Conservation (phyloP, 2,797 vertebrate genomes). For the Botia kubotai region DNA sequence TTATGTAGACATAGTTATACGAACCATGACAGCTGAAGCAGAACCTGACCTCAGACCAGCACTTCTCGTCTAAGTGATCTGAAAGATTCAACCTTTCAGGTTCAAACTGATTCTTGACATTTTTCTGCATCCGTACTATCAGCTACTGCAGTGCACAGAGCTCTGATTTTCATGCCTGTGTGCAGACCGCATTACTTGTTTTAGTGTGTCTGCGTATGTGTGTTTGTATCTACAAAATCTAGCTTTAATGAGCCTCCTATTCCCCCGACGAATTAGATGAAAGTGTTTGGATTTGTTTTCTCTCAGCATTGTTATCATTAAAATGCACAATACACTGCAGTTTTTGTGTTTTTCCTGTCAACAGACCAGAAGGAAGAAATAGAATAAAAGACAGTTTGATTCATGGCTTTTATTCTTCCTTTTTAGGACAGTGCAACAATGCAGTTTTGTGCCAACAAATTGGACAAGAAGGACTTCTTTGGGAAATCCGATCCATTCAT, state of each 20-base stretch:
- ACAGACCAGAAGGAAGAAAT: neutral
- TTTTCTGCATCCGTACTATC: neutral
- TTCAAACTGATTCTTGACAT: neutral
- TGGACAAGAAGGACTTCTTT: conserved; percentile 98
- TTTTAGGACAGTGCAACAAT: conserved; percentile 91
- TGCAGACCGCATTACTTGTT: conserved; percentile 31
- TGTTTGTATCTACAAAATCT: conserved; percentile 38
- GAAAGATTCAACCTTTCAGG: neutral
- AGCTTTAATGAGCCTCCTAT: conserved; percentile 42
- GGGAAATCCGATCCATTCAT: conserved; percentile 97
- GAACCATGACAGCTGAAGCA: conserved; percentile 11
- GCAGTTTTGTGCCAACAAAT: conserved; percentile 96
- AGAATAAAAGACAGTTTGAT: neutral
- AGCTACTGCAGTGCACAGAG: neutral
- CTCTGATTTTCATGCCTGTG: conserved; percentile 13
- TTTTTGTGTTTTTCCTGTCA: neutral
- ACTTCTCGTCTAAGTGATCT: neutral
- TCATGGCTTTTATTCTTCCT: neutral
- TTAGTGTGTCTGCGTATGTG: neutral
- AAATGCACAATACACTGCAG: conserved; percentile 29
- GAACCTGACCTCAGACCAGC: conserved; percentile 6
- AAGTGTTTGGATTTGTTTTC: conserved; percentile 27
- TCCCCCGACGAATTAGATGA: conserved; percentile 43
- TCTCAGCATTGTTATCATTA: conserved; percentile 48
- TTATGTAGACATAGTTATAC: neutral